These are phyloP conservation scores for Platyrinchus mystaceus DNA, from an alignment of 2,797 vertebrate genomes.

Conservation along the genomic window DNA sequence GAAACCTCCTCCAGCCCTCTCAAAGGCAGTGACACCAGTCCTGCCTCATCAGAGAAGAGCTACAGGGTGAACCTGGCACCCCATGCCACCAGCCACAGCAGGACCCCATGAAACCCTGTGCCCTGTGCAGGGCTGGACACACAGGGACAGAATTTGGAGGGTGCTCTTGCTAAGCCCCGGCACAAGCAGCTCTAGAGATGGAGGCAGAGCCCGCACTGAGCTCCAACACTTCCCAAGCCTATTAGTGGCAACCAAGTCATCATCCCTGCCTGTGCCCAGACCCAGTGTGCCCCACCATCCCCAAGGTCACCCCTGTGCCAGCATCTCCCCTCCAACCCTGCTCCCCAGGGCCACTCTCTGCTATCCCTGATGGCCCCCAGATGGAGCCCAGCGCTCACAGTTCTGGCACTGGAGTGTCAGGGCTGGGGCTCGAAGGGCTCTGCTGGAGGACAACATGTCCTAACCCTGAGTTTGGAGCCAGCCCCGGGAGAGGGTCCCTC, in stretches of 20 bases:
- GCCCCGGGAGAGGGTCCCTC: not conserved
- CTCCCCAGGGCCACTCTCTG: not conserved
- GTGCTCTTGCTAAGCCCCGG: not conserved
- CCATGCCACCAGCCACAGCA: accelerated
- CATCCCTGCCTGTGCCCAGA: not conserved
- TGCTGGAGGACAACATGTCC: not conserved
- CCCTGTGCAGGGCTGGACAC: accelerated
- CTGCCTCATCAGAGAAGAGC: not conserved
- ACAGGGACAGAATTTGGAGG: accelerated
- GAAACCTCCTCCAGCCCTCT: conserved; percentile 1
- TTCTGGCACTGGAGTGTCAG: not conserved
- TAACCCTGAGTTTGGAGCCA: not conserved
- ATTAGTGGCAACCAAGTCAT: not conserved
- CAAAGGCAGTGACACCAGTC: not conserved
- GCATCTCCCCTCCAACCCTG: no score
- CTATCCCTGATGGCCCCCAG: not conserved
- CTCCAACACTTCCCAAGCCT: not conserved
- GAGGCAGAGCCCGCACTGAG: not conserved
- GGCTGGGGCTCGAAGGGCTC: not conserved
- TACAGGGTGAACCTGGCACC: accelerated
- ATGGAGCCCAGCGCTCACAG: not conserved
- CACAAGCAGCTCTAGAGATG: not conserved
- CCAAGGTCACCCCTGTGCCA: not conserved
- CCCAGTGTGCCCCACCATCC: not conserved
- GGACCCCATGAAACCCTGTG: accelerated